These are phyloP conservation scores for Neopipo cinnamomea DNA, from an alignment of 2,113 vertebrate genomes.

Conservation along the genomic window DNA sequence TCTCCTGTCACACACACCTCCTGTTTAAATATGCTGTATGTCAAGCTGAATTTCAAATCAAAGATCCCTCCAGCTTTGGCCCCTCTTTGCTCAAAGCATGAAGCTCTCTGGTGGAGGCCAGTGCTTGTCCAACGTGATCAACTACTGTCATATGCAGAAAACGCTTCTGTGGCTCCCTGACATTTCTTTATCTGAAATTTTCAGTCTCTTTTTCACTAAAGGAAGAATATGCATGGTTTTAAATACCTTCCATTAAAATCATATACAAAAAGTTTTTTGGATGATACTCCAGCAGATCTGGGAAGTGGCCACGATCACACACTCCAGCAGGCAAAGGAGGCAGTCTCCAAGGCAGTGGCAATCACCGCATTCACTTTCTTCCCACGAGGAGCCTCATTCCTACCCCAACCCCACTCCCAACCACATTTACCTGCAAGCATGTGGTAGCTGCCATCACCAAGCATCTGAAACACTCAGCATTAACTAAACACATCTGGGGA, in stretches of 20 bases:
- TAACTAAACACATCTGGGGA: neutral
- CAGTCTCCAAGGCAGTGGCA: neutral
- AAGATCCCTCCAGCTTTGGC: neutral
- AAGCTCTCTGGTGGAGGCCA: neutral
- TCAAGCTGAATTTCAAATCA: neutral
- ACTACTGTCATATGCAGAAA: neutral
- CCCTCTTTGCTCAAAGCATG: neutral
- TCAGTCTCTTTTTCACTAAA: neutral
- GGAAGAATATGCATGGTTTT: neutral
- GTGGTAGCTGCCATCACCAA: neutral
- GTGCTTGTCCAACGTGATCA: accelerated
- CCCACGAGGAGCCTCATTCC: neutral
- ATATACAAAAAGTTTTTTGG: neutral
- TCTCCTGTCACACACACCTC: neutral
- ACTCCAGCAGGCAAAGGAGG: neutral
- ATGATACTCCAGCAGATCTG: neutral
- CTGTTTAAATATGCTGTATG: neutral
- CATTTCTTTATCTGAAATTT: neutral
- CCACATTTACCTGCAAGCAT: neutral
- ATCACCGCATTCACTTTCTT: neutral
- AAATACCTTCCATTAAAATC: neutral
- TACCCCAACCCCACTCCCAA: neutral
- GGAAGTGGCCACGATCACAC: neutral
- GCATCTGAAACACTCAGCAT: neutral
- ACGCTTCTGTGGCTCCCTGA: neutral